These are phyloP conservation scores for Heterohyrax brucei DNA, from an alignment of 2,797 vertebrate genomes.

Conservation along the genomic window DNA sequence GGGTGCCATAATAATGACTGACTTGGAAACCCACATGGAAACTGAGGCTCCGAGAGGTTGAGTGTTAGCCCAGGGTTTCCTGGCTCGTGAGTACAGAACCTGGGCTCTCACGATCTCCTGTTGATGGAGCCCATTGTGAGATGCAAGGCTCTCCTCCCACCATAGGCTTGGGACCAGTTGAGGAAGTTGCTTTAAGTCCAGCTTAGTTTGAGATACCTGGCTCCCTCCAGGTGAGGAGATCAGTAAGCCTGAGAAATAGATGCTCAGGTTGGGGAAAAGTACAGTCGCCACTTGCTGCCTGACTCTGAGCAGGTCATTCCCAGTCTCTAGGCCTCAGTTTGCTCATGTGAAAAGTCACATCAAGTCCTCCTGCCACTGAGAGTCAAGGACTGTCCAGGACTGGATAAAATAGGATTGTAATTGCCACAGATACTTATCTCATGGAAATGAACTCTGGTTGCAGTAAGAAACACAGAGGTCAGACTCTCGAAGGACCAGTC, in stretches of 20 bases:
- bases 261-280: not conserved
- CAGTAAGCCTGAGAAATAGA: too few species aligned
- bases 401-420: not conserved
- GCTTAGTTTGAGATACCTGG: not conserved
- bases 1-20: not conserved
- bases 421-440: not conserved
- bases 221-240: not conserved
- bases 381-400: not conserved
- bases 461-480: not conserved
- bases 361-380: not conserved
- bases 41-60: not conserved
- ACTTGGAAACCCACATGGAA: not conserved
- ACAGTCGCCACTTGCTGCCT: not conserved
- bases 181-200: too few species aligned
- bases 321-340: not conserved
- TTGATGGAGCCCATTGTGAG: not conserved
- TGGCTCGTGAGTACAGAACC: not conserved
- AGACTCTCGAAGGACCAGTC: slow-evolving; percentile 22
- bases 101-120: not conserved
- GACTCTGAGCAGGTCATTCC: not conserved
- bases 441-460: not conserved
- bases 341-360: not conserved
- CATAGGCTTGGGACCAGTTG: too few species aligned
- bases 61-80: not conserved
- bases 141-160: not conserved